Percentiles rank a stretch among this genome's conserved stretches.
These are phyloP conservation scores for Kryphioiulus occultus DNA, from an alignment of 2,888 invertebrate species.

Conservation along the genomic window DNA sequence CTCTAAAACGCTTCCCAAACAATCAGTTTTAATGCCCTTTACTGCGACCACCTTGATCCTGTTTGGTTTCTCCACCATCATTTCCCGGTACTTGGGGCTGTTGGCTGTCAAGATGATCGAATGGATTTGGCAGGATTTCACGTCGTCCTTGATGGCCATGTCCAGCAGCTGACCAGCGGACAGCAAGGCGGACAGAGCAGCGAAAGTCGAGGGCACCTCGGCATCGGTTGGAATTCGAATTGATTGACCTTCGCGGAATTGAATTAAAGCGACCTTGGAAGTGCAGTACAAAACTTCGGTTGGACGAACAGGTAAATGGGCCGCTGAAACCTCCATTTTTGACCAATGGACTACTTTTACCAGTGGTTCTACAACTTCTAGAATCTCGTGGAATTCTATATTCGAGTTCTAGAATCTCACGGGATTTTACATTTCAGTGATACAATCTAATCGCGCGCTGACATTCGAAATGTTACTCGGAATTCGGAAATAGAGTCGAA, in stretches of 20 bases:
- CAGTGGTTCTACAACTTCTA: neutral
- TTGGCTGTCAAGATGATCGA: neutral
- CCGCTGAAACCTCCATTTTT: neutral
- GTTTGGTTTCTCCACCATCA: constrained; percentile 34
- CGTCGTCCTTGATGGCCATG: constrained; percentile 21
- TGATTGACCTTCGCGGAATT: neutral
- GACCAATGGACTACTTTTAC: neutral
- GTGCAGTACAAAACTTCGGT: constrained; percentile 27
- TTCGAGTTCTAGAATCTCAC: neutral
- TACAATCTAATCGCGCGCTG: no score
- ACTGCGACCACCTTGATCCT: neutral
- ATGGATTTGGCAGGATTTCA: constrained; percentile 28
- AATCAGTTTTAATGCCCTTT: neutral
- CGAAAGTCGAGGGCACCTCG: neutral
- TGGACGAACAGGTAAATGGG: neutral
- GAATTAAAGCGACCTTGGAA: neutral
- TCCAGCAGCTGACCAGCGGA: neutral
- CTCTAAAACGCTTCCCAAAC: constrained; percentile 30
- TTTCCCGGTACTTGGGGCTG: neutral
- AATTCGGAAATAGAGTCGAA: no score
- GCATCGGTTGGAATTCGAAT: neutral
- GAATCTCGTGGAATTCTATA: neutral
- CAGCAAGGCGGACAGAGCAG: neutral
- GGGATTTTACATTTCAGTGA: no score
- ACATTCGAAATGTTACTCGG: no score